Percentiles rank a stretch among this genome's conserved stretches.
Conservation (phyloP, 2,797 vertebrate species). For the Oreochromis grahami region DNA sequence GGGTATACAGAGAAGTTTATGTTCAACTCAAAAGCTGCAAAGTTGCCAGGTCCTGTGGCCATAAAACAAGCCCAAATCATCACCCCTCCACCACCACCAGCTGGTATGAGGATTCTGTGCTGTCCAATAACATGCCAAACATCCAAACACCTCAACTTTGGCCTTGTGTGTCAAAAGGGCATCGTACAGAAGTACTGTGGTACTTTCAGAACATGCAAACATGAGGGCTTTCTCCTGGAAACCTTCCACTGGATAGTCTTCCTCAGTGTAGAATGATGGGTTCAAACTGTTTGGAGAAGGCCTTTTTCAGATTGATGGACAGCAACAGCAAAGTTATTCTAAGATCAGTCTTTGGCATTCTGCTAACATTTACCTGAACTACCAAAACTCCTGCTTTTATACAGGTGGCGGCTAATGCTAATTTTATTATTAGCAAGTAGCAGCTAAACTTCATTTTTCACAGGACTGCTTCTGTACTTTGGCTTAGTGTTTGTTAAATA, state of each 20-base stretch:
- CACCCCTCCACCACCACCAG: neutral
- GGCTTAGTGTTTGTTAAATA: too few relatives aligned
- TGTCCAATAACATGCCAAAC: neutral
- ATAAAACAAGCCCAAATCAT: neutral
- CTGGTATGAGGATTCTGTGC: neutral
- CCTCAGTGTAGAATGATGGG: neutral
- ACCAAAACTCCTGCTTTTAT: too few relatives aligned
- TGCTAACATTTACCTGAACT: too few relatives aligned
- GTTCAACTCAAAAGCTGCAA: neutral
- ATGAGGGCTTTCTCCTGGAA: neutral
- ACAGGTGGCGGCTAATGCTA: too few relatives aligned
- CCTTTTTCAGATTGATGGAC: neutral
- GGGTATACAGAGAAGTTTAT: accelerated
- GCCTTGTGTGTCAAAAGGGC: neutral
- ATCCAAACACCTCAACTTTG: neutral
- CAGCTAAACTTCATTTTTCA: too few relatives aligned
- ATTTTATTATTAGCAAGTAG: too few relatives aligned
- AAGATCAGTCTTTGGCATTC: too few relatives aligned
- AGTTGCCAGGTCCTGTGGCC: neutral
- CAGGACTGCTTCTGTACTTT: too few relatives aligned
- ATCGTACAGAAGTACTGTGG: neutral
- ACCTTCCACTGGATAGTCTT: neutral
- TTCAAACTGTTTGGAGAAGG: neutral
- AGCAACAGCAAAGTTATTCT: neutral
- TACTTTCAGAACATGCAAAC: neutral